A percentile compares a stretch with the other conserved stretches of the same genome.
These are phyloP conservation scores for Cyclophora punctaria DNA, from an alignment of 2,888 invertebrate genomes.

Conservation along the genomic window DNA sequence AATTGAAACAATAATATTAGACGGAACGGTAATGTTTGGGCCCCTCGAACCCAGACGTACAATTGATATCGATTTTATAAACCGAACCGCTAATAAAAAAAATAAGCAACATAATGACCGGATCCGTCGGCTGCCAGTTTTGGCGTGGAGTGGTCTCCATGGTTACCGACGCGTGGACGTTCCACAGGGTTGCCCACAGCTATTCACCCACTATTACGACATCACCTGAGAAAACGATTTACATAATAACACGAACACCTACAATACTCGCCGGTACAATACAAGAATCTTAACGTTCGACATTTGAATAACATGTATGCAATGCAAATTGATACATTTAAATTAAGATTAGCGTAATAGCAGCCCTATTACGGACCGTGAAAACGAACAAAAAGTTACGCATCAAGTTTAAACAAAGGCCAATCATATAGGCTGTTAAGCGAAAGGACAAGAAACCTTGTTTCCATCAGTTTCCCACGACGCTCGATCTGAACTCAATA, in stretches of 20 bases:
- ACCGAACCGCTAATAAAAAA: conserved; percentile 4
- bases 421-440: conserved; percentile 42
- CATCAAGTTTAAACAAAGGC: conserved; percentile 45
- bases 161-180: conserved; percentile 55
- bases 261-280: conserved; percentile 8
- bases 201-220: conserved; percentile 52
- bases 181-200: conserved; percentile 46
- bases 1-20: too few relatives aligned
- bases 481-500: conserved; percentile 30
- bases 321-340: conserved; percentile 4
- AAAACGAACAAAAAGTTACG: conserved; percentile 23
- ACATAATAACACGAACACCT: conserved; percentile 38
- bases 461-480: conserved; percentile 61
- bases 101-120: conserved; percentile 16
- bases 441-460: conserved; percentile 56
- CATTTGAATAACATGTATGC: conserved; percentile 5
- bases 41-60: background rate
- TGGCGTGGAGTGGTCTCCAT: conserved; percentile 25
- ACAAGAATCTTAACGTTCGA: conserved; percentile 16
- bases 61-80: background rate
- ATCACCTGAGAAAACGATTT: conserved; percentile 51
- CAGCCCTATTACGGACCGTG: background rate
- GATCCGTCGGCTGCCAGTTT: conserved; percentile 14
- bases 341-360: background rate
- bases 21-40: too few relatives aligned